Percentiles rank a stretch among this genome's conserved stretches.
Evolutionary conservation across 2,888 invertebrate genomes (phyloP).

Genomic region (Ophion ellenae): DNA sequence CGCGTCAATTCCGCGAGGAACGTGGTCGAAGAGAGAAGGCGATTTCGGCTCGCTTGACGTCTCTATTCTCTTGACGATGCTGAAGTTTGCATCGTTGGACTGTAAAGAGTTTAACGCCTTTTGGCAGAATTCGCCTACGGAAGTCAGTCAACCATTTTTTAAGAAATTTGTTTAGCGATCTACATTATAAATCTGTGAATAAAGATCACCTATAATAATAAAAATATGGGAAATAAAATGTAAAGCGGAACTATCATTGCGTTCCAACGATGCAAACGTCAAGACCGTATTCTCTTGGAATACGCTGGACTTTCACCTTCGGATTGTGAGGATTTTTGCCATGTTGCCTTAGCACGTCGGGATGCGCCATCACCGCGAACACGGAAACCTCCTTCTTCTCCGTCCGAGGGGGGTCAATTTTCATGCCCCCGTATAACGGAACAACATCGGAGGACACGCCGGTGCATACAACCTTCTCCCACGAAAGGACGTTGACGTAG

Average conservation of each 20-base stretch:
- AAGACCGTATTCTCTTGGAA: background rate
- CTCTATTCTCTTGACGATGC: background rate
- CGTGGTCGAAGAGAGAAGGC: background rate
- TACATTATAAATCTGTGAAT: no score
- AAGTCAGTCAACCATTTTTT: no score
- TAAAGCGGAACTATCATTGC: no score
- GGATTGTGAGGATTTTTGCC: constrained; percentile 89
- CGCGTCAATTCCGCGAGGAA: background rate
- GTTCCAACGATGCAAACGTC: no score
- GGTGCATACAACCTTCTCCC: constrained; percentile 90
- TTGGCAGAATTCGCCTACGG: no score
- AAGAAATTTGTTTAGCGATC: no score
- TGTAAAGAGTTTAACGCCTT: no score
- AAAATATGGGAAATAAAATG: no score
- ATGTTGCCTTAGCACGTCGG: constrained; percentile 88
- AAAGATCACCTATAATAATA: no score
- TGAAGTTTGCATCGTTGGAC: no score
- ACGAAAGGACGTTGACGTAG: constrained; percentile 88
- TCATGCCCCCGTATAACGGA: constrained; percentile 90
- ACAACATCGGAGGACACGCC: constrained; percentile 88
- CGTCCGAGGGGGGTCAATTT: constrained; percentile 86
- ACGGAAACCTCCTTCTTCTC: constrained; percentile 86
- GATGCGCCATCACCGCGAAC: constrained; percentile 90
- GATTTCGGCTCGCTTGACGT: background rate
- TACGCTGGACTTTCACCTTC: constrained; percentile 82